Conservation (phyloP, 2,888 invertebrate species). For the Platerodrilus igneus region DNA sequence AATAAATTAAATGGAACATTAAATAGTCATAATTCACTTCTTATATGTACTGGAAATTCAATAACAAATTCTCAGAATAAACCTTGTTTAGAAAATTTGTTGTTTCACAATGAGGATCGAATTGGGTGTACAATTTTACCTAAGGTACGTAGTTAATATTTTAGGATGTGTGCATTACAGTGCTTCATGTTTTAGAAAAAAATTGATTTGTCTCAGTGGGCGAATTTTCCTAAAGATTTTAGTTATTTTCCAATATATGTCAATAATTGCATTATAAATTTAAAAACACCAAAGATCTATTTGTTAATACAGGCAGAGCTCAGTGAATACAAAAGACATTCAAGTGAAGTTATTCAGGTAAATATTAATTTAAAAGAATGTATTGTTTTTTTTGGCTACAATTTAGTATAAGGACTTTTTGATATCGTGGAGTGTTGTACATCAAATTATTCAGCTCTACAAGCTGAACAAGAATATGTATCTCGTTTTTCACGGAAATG, state of each 20-base stretch:
- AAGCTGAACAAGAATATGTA: too few species aligned
- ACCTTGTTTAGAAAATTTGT: conserved; percentile 54
- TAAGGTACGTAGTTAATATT: conserved; percentile 45
- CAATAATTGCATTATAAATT: conserved; percentile 21
- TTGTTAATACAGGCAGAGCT: conserved; percentile 38
- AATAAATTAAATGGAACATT: conserved; percentile 58
- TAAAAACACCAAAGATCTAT: conserved; percentile 36
- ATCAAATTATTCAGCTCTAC: too few species aligned
- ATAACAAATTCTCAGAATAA: conserved; percentile 36
- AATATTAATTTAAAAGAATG: conserved; percentile 11
- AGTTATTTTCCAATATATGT: conserved; percentile 45
- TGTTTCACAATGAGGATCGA: conserved; percentile 53
- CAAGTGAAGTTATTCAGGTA: conserved; percentile 41
- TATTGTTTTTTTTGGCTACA: too few species aligned
- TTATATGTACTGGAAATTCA: conserved; percentile 39
- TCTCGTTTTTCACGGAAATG: too few species aligned
- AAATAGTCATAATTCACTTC: conserved; percentile 42
- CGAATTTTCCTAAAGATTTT: conserved; percentile 49
- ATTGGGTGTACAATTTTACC: conserved; percentile 56
- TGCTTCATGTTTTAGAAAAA: conserved; percentile 35
- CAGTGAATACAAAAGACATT: conserved; percentile 39
- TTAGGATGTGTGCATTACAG: neutral
- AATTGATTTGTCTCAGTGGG: conserved; percentile 51
- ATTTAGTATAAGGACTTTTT: too few species aligned
- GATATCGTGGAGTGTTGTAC: too few species aligned